phyloP scores from a whole-genome alignment of 2,797 vertebrate genomes.

The Gallinago solitaria region DNA sequence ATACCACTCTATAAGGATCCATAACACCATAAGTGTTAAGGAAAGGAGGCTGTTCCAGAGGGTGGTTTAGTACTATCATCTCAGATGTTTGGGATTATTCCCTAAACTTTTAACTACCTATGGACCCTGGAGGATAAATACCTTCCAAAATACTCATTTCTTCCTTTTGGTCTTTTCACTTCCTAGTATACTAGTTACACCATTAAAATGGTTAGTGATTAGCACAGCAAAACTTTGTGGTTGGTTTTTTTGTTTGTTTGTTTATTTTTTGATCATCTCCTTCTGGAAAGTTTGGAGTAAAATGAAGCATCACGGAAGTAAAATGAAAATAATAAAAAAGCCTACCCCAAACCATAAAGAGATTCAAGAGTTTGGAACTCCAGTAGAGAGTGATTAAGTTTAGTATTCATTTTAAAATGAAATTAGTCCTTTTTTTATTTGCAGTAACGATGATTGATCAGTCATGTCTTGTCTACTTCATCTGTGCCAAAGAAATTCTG shows the following conservation, averaged over 20 bases:
- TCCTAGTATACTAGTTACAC: background rate
- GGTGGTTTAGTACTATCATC: background rate
- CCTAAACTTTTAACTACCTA: background rate
- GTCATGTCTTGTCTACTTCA: background rate
- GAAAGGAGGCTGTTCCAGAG: background rate
- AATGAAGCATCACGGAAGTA: background rate
- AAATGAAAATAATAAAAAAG: background rate
- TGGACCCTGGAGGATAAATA: background rate
- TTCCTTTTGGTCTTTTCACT: background rate
- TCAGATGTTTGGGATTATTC: background rate
- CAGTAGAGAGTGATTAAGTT: background rate
- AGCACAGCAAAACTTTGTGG: background rate
- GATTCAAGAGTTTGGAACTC: background rate
- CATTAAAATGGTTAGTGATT: background rate
- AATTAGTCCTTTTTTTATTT: background rate
- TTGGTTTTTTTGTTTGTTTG: background rate
- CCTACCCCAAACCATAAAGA: background rate
- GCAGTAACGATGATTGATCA: background rate
- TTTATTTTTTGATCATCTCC: background rate
- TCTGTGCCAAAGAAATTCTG: conserved; percentile 8
- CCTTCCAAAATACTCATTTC: background rate
- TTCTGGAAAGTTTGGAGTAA: background rate
- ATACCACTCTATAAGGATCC: background rate
- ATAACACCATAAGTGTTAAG: background rate
- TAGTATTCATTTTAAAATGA: background rate